Base-by-base conservation (phyloP, 2,888 invertebrate genomes). In the Argynnis bischoffii region DNA sequence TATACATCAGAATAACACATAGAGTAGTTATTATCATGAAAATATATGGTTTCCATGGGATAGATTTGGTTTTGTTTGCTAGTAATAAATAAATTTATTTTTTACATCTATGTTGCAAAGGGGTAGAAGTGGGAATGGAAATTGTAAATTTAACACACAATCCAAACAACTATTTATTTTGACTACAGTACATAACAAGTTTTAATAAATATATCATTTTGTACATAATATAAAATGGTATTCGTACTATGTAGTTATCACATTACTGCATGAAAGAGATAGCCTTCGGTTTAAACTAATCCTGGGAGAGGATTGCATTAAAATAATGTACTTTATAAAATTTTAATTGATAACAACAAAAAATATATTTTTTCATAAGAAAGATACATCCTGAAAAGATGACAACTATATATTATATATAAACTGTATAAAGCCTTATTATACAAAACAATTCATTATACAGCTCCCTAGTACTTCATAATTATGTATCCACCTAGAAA, bases 161-260 rank as follows among this genome's bases (percentile, higher is more conserved):
- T 47, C n/a, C 57, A 57, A 57, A 57, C 18, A 61, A 61, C 31
- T 16, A 51, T 61, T 61, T 61, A 61, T 51, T 51, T 51, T 26
- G 31, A 51, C 51, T 51, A 61, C 60, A 61, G 51, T 61, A 61
- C 18, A 51, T 50, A 61, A 61, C 51, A 61, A 61, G n/a, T 11
- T 31, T 61, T 31, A 61, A 51, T 61, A 61, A 61, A 60, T 60
- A 60, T 35, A 61, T 26, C 11, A 57, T 26, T 57, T 57, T 48
- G 60, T 61, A 35, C 16, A 61, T 35, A 61, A 46, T 61, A 31
- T 50, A 18, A 31, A 50, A 60, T 50, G 31, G 46, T 47, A 47
- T 13, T 21, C 46, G 41, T 46, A 16, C 16, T 6, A 47, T 47
- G 26, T 47, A 21, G 47, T 21, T 47, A 59, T 47, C 47, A 59